Base-by-base conservation (phyloP, 1,140 invertebrate species). In the Heliconius eleuchia region DNA sequence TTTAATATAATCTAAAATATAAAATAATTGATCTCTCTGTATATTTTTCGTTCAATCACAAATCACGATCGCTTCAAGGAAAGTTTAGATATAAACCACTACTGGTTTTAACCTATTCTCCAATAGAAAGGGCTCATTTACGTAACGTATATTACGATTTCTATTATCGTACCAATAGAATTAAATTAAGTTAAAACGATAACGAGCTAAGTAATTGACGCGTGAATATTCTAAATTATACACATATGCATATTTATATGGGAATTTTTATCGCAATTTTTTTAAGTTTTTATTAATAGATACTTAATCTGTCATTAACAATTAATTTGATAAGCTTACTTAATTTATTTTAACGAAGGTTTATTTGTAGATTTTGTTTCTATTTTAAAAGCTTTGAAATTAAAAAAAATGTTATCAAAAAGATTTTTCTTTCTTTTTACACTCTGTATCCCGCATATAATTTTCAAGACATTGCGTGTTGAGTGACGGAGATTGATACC, bases 41-140 rank as follows among this genome's bases (percentile, higher is more conserved):
- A 39, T 71, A 72, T 72, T 72, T 72, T 72, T 72, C 19, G n/a
- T 6, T 39, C 71, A 72, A n/a, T 72, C 71, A 72, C 71, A 72
- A 72, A 72, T 72, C 71, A 72, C 71, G 71, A 76, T 71, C 27
- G 39, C 42, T 76, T 19, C 27, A 76, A 76, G 75, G 42, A 76
- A 75, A 75, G 74, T 27, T 75, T 71, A 60, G 27, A 76, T 76
- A 70, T 76, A 71, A 76, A 71, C 75, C 71, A 76, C 75, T 76
- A 76, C 75, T 77, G 71, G 74, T 83, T 83, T 80, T 71, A 76
- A 81, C 82, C 71, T 76, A 76, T 76, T 76, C 66, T 83, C 78
- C 19, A 74, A 77, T 81, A 83, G 82, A 83, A 83, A 81, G 80
- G 82, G 82, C 80, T 81, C 74, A 80, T 83, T 83, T 81, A 81